These are phyloP conservation scores for Lasioglossum baleicum DNA, from an alignment of 1,140 invertebrate genomes.

Conservation along the genomic window DNA sequence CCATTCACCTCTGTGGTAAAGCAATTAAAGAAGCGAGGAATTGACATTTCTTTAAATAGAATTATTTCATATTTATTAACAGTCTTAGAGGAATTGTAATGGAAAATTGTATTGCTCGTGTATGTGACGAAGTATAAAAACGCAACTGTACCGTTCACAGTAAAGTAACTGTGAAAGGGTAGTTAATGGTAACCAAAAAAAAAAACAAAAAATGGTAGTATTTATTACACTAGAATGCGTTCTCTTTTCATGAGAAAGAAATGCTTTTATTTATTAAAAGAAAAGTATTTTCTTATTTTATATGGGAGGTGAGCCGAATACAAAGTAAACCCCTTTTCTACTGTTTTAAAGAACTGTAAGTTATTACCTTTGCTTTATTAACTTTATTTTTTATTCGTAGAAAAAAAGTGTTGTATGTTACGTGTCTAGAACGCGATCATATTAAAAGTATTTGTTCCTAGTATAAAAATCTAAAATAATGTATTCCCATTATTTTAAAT, in stretches of 20 bases:
- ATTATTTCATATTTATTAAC: constrained; percentile 2
- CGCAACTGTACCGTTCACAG: neutral
- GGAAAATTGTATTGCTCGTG: constrained; percentile 10
- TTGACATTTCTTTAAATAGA: neutral
- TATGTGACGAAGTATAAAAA: constrained; percentile 7
- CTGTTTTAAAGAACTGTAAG: neutral
- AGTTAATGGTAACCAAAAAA: neutral
- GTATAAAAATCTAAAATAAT: neutral
- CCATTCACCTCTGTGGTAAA: constrained; percentile 78
- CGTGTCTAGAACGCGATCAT: neutral
- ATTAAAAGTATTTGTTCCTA: neutral
- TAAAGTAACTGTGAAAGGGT: neutral
- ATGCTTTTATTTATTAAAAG: neutral
- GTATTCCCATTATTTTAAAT: neutral
- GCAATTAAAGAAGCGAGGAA: neutral
- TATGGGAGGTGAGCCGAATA: no score
- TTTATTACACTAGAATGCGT: neutral
- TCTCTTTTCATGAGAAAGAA: neutral
- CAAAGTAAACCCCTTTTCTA: neutral
- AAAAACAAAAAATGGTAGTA: neutral
- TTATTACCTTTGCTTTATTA: neutral
- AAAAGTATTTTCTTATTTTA: neutral
- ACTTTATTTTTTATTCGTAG: neutral
- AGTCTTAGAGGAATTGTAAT: neutral
- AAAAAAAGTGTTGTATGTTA: neutral